Conservation (phyloP, 2,888 invertebrate species). For the Ptycholaimellus sp. region DNA sequence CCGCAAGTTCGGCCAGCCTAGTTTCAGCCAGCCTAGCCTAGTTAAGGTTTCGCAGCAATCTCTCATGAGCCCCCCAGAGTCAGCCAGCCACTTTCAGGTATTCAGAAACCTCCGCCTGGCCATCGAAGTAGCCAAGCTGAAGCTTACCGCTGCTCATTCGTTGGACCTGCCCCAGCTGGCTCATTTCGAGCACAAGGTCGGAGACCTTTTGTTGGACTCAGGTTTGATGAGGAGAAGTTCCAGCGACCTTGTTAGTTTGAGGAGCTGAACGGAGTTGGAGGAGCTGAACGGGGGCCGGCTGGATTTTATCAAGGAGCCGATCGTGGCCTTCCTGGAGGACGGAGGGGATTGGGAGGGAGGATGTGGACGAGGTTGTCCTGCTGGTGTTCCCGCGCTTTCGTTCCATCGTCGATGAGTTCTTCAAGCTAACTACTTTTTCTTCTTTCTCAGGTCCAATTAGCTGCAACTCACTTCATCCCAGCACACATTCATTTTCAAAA, state of each 20-base stretch:
- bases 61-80: slow-evolving; percentile 18
- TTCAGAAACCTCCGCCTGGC: slow-evolving; percentile 28
- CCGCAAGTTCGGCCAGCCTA: background rate
- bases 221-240: background rate
- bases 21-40: no score
- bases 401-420: slow-evolving; percentile 28
- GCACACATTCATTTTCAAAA: no score
- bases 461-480: no score
- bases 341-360: slow-evolving; percentile 20
- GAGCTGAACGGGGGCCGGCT: slow-evolving; percentile 31
- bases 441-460: background rate
- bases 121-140: slow-evolving; percentile 29
- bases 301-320: slow-evolving; percentile 28
- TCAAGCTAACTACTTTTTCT: slow-evolving; percentile 15
- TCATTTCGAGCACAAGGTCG: slow-evolving; percentile 14
- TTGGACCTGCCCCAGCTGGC: slow-evolving; percentile 24
- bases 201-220: background rate
- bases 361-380: slow-evolving; percentile 32
- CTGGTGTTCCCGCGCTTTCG: slow-evolving; percentile 33
- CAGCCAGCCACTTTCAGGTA: slow-evolving; percentile 21
- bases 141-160: slow-evolving; percentile 19
- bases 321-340: slow-evolving; percentile 27
- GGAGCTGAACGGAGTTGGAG: no score
- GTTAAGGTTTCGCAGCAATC: background rate
- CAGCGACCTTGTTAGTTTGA: slow-evolving; percentile 24